A percentile compares a stretch with the other conserved stretches of the same genome.
Conservation (phyloP, 2,797 vertebrate genomes). For the Bradypodion ventrale region DNA sequence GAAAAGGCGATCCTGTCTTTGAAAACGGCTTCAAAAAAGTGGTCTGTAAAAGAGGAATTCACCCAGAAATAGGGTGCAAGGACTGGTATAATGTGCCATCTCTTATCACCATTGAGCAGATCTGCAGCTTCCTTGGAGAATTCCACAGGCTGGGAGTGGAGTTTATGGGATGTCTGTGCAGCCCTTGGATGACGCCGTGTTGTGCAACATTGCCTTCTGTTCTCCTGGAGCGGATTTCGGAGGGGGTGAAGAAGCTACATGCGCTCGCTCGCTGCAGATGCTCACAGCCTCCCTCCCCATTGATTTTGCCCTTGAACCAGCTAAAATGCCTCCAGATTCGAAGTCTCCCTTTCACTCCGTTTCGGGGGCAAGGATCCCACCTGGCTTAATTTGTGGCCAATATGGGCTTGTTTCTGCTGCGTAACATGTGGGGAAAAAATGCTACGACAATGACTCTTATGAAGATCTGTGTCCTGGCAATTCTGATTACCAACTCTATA, state of each 20-base stretch:
- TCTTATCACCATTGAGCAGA: background rate
- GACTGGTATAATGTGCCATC: background rate
- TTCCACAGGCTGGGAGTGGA: background rate
- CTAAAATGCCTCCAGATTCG: no score
- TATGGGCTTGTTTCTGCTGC: no score
- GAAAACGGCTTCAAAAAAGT: background rate
- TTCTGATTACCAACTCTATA: no score
- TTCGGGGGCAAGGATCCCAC: no score
- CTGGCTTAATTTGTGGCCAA: no score
- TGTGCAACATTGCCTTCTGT: conserved; percentile 27
- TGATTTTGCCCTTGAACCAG: background rate
- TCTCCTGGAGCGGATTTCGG: conserved; percentile 2
- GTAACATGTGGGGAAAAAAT: no score
- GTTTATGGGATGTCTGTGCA: background rate
- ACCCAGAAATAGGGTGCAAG: background rate
- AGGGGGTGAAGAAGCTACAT: background rate
- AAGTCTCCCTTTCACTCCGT: no score
- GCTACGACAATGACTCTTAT: no score
- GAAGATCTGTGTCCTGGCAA: no score
- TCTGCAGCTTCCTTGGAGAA: background rate
- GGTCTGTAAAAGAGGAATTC: background rate
- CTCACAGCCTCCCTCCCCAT: background rate
- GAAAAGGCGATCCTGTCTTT: no score
- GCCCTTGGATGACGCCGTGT: conserved; percentile 1
- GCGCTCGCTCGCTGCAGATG: background rate